A percentile compares a stretch with the other conserved stretches of the same genome.
Conservation (phyloP, 2,888 invertebrate genomes). For the Clivina fossor region DNA sequence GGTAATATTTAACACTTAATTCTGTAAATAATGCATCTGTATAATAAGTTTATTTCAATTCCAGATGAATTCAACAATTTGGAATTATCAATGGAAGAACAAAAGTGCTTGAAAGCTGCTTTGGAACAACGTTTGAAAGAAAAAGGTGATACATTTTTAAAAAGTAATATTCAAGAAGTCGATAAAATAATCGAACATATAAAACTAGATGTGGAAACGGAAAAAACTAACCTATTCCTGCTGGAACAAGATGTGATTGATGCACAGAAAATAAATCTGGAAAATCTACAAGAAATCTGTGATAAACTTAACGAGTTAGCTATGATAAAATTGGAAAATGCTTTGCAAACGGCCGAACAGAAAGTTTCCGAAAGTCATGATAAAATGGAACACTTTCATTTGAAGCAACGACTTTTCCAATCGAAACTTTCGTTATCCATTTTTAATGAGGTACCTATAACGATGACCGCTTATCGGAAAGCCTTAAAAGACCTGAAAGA, state of each 20-base stretch:
- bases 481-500: constrained; percentile 50
- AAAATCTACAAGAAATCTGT: constrained; percentile 45
- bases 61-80: constrained; percentile 42
- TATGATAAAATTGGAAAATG: constrained; percentile 46
- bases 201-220: constrained; percentile 41
- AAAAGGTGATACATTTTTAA: constrained; percentile 45
- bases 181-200: constrained; percentile 43
- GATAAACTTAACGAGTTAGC: constrained; percentile 49
- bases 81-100: constrained; percentile 49
- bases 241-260: constrained; percentile 50
- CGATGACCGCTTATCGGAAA: constrained; percentile 51
- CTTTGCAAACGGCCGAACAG: constrained; percentile 46
- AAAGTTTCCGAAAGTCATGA: constrained; percentile 48
- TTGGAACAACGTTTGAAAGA: constrained; percentile 46
- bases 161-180: too few species aligned
- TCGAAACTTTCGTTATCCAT: constrained; percentile 47
- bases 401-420: constrained; percentile 47
- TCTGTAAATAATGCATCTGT: not conserved
- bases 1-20: constrained; percentile 9
- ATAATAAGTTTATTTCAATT: constrained; percentile 6
- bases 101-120: constrained; percentile 44
- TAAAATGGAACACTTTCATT: constrained; percentile 48
- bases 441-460: constrained; percentile 52
- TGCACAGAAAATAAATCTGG: constrained; percentile 48
- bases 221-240: constrained; percentile 43